Conservation (phyloP, 1,140 invertebrate species). For the Rhopalosiphum padi region DNA sequence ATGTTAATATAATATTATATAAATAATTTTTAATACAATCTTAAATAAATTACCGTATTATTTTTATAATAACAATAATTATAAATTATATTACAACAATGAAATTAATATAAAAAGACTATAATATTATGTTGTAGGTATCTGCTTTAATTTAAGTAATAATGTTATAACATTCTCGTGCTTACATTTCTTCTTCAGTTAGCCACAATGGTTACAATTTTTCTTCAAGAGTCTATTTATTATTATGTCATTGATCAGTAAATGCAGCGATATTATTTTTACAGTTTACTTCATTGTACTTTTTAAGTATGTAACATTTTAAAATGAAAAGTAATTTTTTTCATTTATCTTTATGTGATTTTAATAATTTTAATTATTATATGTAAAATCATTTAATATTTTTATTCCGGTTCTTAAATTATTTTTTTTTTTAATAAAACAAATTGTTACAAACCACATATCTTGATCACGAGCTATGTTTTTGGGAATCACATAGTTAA, state of each 20-base stretch:
- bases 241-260: not conserved
- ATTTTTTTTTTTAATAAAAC: not conserved
- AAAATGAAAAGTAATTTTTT: not conserved
- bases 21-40: not conserved
- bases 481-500: not conserved
- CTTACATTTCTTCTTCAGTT: not conserved
- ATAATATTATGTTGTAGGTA: not conserved
- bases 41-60: not conserved
- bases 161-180: not conserved
- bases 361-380: not conserved
- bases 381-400: not conserved
- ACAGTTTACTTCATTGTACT: not conserved
- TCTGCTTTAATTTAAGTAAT: not conserved
- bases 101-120: not conserved
- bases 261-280: not conserved
- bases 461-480: not conserved
- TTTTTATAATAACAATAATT: not conserved
- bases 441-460: not conserved
- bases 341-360: not conserved
- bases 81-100: not conserved
- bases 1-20: not conserved
- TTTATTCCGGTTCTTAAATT: too few relatives aligned
- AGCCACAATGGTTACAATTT: not conserved
- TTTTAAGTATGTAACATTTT: not conserved
- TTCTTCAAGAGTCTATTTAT: not conserved